Evolutionary conservation across 1,140 invertebrate genomes (phyloP).

Genomic region (Sitobion miscanthi): DNA sequence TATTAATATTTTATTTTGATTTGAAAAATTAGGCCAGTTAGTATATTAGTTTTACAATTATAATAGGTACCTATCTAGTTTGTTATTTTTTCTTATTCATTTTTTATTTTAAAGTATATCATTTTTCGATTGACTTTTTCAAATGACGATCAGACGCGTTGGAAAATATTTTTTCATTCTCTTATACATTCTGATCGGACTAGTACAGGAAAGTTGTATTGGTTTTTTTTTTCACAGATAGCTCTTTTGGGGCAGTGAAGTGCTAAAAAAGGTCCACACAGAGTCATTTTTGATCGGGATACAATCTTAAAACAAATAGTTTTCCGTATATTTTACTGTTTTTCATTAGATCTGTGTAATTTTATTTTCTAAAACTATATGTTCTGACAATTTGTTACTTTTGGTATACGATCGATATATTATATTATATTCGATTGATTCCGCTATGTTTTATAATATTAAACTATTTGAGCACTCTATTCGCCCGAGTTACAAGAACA

Average conservation of each 20-base stretch:
- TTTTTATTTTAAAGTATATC: not conserved
- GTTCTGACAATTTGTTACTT: not conserved
- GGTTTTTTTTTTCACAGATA: not conserved
- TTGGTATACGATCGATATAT: not conserved
- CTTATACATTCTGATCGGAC: not conserved
- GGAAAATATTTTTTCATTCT: not conserved
- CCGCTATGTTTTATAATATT: not conserved
- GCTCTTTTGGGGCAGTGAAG: not conserved
- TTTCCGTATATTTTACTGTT: constrained; percentile 7
- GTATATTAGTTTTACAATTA: not conserved
- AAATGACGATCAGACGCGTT: not conserved
- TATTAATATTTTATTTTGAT: not conserved
- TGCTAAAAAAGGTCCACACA: constrained; percentile 1
- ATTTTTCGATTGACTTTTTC: not conserved
- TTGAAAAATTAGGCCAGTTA: not conserved
- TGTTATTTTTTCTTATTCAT: not conserved
- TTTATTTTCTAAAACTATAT: constrained; percentile 5
- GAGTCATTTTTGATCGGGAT: not conserved
- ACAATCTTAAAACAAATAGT: constrained; percentile 14
- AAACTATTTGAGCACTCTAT: not conserved
- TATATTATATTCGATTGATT: constrained; percentile 1
- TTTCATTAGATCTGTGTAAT: constrained; percentile 1
- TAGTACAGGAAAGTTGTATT: not conserved
- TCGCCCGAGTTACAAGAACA: not conserved
- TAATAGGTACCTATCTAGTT: not conserved